phyloP scores from a whole-genome alignment of 2,113 vertebrate genomes.

The Nipponia nippon region DNA sequence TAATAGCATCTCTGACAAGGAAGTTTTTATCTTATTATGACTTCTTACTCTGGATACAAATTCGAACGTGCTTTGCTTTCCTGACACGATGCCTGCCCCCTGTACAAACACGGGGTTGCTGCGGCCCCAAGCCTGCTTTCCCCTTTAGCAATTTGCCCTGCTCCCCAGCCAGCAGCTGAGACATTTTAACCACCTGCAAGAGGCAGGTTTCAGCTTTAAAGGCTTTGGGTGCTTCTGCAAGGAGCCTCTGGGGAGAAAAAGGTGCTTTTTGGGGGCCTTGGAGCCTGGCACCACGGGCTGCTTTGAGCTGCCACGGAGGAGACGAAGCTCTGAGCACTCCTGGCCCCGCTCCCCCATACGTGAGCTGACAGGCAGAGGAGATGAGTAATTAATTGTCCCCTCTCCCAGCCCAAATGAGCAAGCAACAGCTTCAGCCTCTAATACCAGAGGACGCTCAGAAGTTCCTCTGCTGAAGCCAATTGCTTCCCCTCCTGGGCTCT shows the following conservation, averaged over 20 bases:
- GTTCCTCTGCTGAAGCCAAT: not conserved
- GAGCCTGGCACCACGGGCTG: not conserved
- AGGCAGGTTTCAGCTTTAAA: not conserved
- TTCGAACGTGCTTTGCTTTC: not conserved
- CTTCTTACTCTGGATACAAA: not conserved
- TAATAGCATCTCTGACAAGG: not conserved
- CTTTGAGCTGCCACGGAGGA: not conserved
- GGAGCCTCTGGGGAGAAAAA: not conserved
- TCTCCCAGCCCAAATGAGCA: not conserved
- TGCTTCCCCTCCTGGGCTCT: not conserved
- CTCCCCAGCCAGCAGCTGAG: not conserved
- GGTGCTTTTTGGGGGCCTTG: not conserved
- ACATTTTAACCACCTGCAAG: not conserved
- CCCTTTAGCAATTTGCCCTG: not conserved
- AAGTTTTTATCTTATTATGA: not conserved
- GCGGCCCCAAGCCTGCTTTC: rapidly evolving
- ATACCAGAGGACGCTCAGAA: not conserved
- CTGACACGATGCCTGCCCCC: not conserved
- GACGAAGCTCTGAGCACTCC: rapidly evolving
- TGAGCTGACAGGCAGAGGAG: not conserved
- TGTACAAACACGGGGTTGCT: rapidly evolving
- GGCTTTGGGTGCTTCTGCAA: not conserved
- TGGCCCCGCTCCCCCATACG: rapidly evolving
- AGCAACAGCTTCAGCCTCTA: not conserved
- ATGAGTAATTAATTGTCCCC: not conserved